Evolutionary conservation across 1,140 invertebrate genomes (phyloP).

Genomic region (Metopolophium dirhodum): DNA sequence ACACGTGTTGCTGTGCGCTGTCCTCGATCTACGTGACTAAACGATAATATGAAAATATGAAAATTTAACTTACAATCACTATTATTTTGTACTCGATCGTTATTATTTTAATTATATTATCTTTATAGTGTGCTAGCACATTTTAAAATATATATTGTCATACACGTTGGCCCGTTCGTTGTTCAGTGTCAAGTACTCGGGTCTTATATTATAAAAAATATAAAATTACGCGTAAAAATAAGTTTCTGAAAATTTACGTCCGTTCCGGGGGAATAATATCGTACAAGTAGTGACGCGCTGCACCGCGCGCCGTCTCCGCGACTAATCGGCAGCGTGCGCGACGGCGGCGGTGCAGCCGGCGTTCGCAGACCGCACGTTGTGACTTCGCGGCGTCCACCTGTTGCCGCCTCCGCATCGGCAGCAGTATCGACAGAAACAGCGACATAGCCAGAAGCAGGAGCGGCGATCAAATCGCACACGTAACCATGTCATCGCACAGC

Average conservation of each 20-base stretch:
- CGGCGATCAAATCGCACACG: neutral
- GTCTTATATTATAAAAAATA: neutral
- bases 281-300: neutral
- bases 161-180: neutral
- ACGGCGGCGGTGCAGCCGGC: neutral
- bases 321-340: neutral
- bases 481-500: constrained; percentile 20
- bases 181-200: neutral
- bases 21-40: neutral
- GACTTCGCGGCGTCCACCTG: neutral
- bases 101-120: neutral
- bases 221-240: neutral
- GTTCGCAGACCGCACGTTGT: neutral
- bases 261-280: neutral
- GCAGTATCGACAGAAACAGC: no score
- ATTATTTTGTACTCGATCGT: neutral
- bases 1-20: neutral
- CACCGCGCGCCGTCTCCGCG: neutral
- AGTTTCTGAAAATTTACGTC: neutral
- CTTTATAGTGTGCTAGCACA: neutral
- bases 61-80: neutral
- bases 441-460: neutral
- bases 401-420: neutral
- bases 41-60: neutral
- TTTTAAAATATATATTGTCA: neutral